Evolutionary conservation across 2,888 invertebrate genomes (phyloP).

Genomic region (Danaus chrysippus): DNA sequence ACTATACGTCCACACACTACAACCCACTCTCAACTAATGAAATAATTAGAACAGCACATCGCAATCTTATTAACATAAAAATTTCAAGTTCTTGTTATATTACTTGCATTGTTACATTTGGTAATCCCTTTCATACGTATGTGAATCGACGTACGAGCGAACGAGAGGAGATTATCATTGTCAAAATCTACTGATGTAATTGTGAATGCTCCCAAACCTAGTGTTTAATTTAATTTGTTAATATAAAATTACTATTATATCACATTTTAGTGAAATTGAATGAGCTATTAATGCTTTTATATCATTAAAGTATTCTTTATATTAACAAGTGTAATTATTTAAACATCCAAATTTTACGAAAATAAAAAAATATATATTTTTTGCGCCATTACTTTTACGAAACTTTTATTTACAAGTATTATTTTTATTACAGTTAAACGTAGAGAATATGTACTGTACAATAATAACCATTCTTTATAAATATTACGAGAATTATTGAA

Average conservation of each 20-base stretch:
- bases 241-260: conserved; percentile 25
- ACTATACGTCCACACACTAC: conserved; percentile 61
- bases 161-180: conserved; percentile 48
- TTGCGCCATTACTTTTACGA: too few species aligned
- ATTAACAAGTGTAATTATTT: too few species aligned
- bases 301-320: too few species aligned
- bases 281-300: not conserved
- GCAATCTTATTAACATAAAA: conserved; percentile 74
- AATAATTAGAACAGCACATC: conserved; percentile 67
- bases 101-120: conserved; percentile 53
- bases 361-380: too few species aligned
- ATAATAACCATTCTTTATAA: too few species aligned
- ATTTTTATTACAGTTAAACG: too few species aligned
- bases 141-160: conserved; percentile 43
- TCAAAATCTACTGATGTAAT: conserved; percentile 53
- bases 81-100: conserved; percentile 74
- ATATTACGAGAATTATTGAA: too few species aligned
- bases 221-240: conserved; percentile 18
- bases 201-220: conserved; percentile 31
- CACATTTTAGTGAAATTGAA: conserved; percentile 12
- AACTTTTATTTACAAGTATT: too few species aligned
- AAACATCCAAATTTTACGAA: too few species aligned
- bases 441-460: too few species aligned
- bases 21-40: conserved; percentile 60
- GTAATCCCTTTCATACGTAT: conserved; percentile 54